phyloP scores from a whole-genome alignment of 1,140 invertebrate species.

The Frieseomelitta varia region DNA sequence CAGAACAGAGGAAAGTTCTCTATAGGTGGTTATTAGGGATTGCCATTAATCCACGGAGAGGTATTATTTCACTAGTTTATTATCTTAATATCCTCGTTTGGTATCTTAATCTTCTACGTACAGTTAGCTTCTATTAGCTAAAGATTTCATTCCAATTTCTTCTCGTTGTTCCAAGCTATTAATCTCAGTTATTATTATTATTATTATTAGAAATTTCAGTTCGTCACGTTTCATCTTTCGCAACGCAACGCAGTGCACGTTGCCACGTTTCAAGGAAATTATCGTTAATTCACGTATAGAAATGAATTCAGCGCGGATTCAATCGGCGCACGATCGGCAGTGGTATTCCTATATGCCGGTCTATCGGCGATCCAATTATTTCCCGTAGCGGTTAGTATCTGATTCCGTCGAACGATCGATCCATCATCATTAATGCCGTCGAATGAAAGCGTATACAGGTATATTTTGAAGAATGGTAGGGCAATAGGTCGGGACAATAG shows the following conservation, averaged over 20 bases:
- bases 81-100: background rate
- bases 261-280: background rate
- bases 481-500: background rate
- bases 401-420: constrained; percentile 6
- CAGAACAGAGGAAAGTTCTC: background rate
- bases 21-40: background rate
- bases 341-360: background rate
- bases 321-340: background rate
- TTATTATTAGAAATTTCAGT: background rate
- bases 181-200: background rate
- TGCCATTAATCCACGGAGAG: background rate
- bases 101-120: background rate
- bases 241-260: background rate
- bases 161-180: background rate
- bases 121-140: background rate
- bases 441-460: constrained; percentile 3
- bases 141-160: background rate
- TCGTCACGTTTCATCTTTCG: background rate
- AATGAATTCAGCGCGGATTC: background rate
- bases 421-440: constrained; percentile 23
- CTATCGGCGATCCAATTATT: constrained; percentile 28
- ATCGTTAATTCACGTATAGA: constrained; percentile 4
- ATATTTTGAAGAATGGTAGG: constrained; percentile 38
- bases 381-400: constrained; percentile 13
- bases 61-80: background rate